These are phyloP conservation scores for Sebastes matsubarae DNA, from an alignment of 2,797 vertebrate genomes.

Conservation along the genomic window DNA sequence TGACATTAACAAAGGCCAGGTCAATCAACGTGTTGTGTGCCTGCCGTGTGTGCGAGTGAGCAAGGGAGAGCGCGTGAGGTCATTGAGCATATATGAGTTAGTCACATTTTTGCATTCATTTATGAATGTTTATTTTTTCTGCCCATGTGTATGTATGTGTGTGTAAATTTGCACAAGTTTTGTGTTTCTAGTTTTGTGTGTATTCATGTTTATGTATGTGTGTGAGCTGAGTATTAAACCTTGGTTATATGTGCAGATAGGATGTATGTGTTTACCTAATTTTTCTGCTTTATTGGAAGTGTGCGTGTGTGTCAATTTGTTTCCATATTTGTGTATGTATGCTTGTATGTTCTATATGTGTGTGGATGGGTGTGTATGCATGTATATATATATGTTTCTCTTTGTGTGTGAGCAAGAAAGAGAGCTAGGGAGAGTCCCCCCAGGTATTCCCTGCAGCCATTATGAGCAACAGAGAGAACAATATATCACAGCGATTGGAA, in stretches of 20 bases:
- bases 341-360: background rate
- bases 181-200: no score
- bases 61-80: background rate
- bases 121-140: background rate
- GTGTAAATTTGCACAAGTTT: background rate
- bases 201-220: no score
- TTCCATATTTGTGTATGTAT: no score
- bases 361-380: background rate
- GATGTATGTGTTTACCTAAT: no score
- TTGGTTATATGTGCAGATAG: no score
- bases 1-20: slow-evolving; percentile 40
- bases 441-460: background rate
- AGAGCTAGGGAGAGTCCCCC: background rate
- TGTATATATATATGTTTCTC: background rate
- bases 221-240: no score
- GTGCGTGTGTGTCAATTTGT: no score
- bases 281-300: no score
- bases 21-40: background rate
- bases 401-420: background rate
- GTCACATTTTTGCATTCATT: background rate
- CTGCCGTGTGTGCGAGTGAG: background rate
- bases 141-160: background rate
- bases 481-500: background rate
- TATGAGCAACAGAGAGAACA: background rate
- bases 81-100: background rate